Evolutionary conservation across 2,113 vertebrate genomes (phyloP), one percentile per base, ranked within the genome.

Genomic region (Brachirus orientalis): DNA sequence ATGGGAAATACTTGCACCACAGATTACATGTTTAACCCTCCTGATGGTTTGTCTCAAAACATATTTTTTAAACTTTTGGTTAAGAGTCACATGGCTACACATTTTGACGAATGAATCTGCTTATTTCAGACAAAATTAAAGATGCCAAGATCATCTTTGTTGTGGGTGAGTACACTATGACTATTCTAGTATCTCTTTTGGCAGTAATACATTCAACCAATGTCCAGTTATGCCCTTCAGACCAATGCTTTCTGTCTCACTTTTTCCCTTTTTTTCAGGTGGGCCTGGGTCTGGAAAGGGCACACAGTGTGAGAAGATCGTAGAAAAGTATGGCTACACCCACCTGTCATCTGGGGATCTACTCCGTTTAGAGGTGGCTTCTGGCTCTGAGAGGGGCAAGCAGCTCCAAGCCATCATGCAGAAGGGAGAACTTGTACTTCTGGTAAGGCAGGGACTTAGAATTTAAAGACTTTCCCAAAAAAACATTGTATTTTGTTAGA

Each of bases 241-340:
- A 19, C 9, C 3, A 7, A 36, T 22, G 6, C 1, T 7, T 4
- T 33, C 9, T 28, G 37, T 35, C 1, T 28, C 28, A 28, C 28
- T 2, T 28, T 28, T 28, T 28, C 28, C 28, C 0, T 17, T 12
- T 10, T 50, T 7, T 13, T 0, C 82, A 99, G 98, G 98, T 1
- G 98, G 98, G n/a, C 98, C 98, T 0, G 98, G 98, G 78, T 99
- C 98, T 0, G 98, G 98, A 28, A 99, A 99, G 38, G 98, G 98
- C 67, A 99, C 98, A 4, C 97, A 98, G 82, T 99, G 98, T 58
- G 98, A 99, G 90, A 98, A 94, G 93, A 92, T 99, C 0, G 97
- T 97, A 35, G 83, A 93, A 63, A 98, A 98, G 64, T 99, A 99
- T 37, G 98, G 97, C 83, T 99, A 95, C 92, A 99, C 98, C 10